A percentile compares a stretch with the other conserved stretches of the same genome.
phyloP scores from a whole-genome alignment of 2,888 invertebrate genomes.

The Octonoba sinensis region DNA sequence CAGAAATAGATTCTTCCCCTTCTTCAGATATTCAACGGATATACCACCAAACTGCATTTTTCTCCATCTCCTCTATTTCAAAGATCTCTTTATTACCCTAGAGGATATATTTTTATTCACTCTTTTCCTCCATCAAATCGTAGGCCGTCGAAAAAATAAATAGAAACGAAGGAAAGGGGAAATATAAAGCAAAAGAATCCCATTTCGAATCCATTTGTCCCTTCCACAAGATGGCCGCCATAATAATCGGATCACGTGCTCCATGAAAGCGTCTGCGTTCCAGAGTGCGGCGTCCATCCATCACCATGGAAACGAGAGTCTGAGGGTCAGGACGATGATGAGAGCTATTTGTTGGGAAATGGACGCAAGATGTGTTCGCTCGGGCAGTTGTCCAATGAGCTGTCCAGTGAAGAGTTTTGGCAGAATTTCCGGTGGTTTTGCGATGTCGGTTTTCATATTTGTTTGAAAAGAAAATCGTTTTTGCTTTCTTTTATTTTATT shows the following conservation, averaged over 20 bases:
- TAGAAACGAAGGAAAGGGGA: slow-evolving; percentile 5
- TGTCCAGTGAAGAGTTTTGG: slow-evolving; percentile 47
- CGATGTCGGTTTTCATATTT: too few relatives aligned
- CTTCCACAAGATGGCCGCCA: slow-evolving; percentile 45
- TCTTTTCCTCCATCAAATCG: slow-evolving; percentile 22
- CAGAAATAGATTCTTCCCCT: too few relatives aligned
- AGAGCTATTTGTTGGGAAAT: slow-evolving; percentile 27
- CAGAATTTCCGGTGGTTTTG: slow-evolving; percentile 48
- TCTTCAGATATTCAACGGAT: too few relatives aligned
- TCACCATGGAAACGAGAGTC: slow-evolving; percentile 51
- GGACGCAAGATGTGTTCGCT: slow-evolving; percentile 20
- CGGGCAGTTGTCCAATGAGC: slow-evolving; percentile 36
- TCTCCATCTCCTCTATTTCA: slow-evolving; percentile 4
- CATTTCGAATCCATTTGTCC: slow-evolving; percentile 47
- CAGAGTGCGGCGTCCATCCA: slow-evolving; percentile 44
- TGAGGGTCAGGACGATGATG: slow-evolving; percentile 26
- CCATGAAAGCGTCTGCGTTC: slow-evolving; percentile 26
- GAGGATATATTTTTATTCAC: slow-evolving; percentile 23
- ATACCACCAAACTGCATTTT: neutral
- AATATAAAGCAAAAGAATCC: slow-evolving; percentile 14
- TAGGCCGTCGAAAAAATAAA: slow-evolving; percentile 12
- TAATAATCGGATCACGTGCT: slow-evolving; percentile 54
- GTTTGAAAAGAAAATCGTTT: too few relatives aligned
- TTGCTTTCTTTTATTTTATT: too few relatives aligned
- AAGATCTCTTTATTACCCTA: too few relatives aligned